Evolutionary conservation across 2,888 invertebrate species (phyloP).

Genomic region (Eupithecia subumbrata): DNA sequence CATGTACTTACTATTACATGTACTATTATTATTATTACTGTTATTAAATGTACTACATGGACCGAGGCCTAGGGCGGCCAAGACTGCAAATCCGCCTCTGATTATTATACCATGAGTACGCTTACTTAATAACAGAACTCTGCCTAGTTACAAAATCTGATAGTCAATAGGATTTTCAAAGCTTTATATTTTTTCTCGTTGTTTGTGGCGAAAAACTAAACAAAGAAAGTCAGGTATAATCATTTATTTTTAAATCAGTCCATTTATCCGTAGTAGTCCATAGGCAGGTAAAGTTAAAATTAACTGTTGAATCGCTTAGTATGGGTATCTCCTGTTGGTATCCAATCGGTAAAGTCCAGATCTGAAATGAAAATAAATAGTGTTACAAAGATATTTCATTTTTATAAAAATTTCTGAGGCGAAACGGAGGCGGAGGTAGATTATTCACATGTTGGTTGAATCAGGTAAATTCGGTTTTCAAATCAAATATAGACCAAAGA

Average conservation of each 20-base stretch:
- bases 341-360: constrained; percentile 54
- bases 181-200: neutral
- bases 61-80: too few relatives aligned
- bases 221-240: neutral
- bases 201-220: neutral
- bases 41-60: neutral
- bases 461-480: neutral
- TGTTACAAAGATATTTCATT: neutral
- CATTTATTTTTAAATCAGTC: neutral
- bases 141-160: too few relatives aligned
- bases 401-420: neutral
- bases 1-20: too few relatives aligned
- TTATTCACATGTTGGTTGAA: neutral
- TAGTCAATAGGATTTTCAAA: too few relatives aligned
- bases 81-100: too few relatives aligned
- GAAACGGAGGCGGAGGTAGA: neutral
- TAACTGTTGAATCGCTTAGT: constrained; percentile 39
- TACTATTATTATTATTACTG: too few relatives aligned
- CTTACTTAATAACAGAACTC: too few relatives aligned
- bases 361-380: constrained; percentile 46
- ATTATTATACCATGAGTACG: too few relatives aligned
- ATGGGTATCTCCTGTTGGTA: constrained; percentile 55
- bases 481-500: neutral
- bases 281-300: neutral
- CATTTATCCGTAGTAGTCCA: neutral